These are phyloP conservation scores for Protonibea diacanthus DNA, from an alignment of 2,797 vertebrate species.

Conservation along the genomic window DNA sequence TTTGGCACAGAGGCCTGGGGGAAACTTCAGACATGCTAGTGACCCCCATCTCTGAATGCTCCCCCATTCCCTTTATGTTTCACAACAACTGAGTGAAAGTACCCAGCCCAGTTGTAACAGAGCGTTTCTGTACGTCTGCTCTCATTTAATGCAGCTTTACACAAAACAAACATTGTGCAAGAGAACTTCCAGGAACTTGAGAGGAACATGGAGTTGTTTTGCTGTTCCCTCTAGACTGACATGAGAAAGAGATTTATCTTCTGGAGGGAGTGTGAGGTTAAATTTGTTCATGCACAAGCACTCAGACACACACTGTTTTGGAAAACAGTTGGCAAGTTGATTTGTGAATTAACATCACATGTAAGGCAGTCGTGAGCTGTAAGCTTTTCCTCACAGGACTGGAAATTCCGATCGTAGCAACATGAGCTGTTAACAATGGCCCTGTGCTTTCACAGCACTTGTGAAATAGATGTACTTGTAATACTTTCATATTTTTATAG, in stretches of 20 bases:
- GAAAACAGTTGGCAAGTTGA: conserved; percentile 38
- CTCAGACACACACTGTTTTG: conserved; percentile 44
- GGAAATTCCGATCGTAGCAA: conserved; percentile 31
- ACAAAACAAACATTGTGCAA: conserved; percentile 79
- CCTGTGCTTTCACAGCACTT: conserved; percentile 10
- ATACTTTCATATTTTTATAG: conserved; percentile 12
- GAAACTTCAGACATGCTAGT: conserved; percentile 31
- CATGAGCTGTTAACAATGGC: conserved; percentile 28
- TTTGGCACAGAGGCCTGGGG: conserved; percentile 27
- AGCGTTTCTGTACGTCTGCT: conserved; percentile 58
- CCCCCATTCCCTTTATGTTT: conserved; percentile 56
- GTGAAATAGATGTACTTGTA: conserved; percentile 24
- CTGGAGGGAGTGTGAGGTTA: conserved; percentile 52
- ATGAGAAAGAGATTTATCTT: conserved; percentile 66
- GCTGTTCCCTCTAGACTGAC: conserved; percentile 60
- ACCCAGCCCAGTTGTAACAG: conserved; percentile 59
- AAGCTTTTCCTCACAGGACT: conserved; percentile 23
- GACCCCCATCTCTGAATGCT: conserved; percentile 30
- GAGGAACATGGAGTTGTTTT: conserved; percentile 66
- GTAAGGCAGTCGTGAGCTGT: conserved; percentile 17
- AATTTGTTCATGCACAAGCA: conserved; percentile 44
- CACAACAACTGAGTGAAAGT: conserved; percentile 56
- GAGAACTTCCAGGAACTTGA: conserved; percentile 77
- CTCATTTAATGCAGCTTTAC: conserved; percentile 61
- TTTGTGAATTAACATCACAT: conserved; percentile 64